Evolutionary conservation across 2,888 invertebrate genomes (phyloP), one percentile per base, ranked within the genome.

Genomic region (Onthophagus sagittarius): DNA sequence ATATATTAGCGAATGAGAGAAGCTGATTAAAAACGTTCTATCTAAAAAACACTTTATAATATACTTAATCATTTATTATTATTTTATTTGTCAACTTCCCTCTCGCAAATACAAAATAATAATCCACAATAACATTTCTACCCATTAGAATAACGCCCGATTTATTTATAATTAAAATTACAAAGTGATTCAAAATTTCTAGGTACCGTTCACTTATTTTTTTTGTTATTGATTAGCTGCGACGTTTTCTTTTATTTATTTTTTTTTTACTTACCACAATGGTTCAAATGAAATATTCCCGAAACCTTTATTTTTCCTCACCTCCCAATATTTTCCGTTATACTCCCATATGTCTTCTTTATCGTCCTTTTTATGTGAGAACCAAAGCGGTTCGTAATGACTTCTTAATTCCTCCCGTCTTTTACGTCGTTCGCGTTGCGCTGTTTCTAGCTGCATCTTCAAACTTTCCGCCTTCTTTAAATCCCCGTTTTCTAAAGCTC

Each of bases 301-400:
- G 86, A 93, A 93, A 69, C 91, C 92, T 0, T 89, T 90, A 77
- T 88, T 90, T 78, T 91, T 91, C 62, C 90, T 84, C 76, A 87
- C 86, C 79, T 91, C 90, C 94, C 94, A 94, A 85, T 94, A 94
- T 82, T 91, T 90, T 71, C 91, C 90, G 77, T 88, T 90, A 86
- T 90, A 94, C 81, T 90, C 89, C 91, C 92, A 94, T 72, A 85
- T 86, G 81, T 92, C 92, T 75, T 90, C 70, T 70, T 75, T 75
- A 15, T 75, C 73, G 15, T 75, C 75, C 23, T 65, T 72, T 39
- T 73, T 75, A 32, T 78, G 78, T 15, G 83, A 83, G 87, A 95
- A 94, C 90, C 90, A 90, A 0, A 85, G 84, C 0, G 90, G 86
- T 76, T 82, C 79, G 82, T 89, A 88, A 0, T 84, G 83, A 15